Base-by-base conservation (phyloP, 2,888 invertebrate genomes). In the Fragum fragum region DNA sequence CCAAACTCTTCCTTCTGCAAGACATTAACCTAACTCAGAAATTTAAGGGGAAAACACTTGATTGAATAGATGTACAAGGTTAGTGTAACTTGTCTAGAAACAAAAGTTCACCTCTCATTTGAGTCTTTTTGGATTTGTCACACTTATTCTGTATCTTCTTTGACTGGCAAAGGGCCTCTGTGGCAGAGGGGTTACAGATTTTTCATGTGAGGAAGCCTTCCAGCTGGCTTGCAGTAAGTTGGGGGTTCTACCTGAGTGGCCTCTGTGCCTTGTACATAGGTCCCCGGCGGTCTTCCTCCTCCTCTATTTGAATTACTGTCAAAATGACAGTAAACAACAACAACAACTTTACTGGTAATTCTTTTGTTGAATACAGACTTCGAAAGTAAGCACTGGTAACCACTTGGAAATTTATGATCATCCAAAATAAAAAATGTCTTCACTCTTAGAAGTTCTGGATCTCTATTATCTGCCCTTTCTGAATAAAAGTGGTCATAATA, bases 1-100 rank as follows among this genome's bases (percentile, higher is more conserved):
- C 36, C 21, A 68, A 68, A 18, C 39, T 68, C 3, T 26, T 68
- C n/a, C 26, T 68, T 11, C 47, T 68, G 21, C 47, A 68, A 39
- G 68, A 68, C 47, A 21, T 68, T 9, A 68, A 68, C 42, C n/a
- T 68, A 0, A 68, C 68, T 2, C 3, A 3, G 3, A 68, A 68
- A 18, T 42, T 21, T 26, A 21, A 16, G 21, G 21, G 21, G 5
- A 7, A 42, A 23, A 23, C 42, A 18, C 68, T 39, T 11, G 26
- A 5, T 6, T 21, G 47, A 21, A 42, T 68, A 14, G 68, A 68
- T 23, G 47, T 68, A 11, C 21, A 16, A 68, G 68, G 39, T 14
- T n/a, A n/a, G n/a, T 23, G 16, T 3, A 21, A 59, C 23, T 55
- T 21, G 14, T 9, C 16, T 11, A 42, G 42, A 42, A 42, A 42